Conservation (phyloP, 2,113 vertebrate species). For the Pandion haliaetus region DNA sequence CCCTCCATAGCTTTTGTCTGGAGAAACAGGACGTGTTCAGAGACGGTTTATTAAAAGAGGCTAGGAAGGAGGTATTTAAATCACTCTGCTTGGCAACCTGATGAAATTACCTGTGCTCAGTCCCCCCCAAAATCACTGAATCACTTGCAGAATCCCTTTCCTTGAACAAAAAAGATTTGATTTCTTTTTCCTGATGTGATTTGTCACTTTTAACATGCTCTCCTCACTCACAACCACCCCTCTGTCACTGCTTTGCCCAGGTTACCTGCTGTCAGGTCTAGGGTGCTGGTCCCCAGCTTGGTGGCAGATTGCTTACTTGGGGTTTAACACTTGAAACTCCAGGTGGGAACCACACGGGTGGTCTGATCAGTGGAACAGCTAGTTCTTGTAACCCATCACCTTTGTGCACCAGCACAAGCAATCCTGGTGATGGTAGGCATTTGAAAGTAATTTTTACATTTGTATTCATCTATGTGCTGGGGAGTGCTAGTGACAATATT, state of each 20-base stretch:
- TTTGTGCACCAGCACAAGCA: not conserved
- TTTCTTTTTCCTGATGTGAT: not conserved
- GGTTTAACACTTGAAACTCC: not conserved
- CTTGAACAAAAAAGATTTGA: fast-evolving
- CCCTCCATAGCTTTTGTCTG: not conserved
- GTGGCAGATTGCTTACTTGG: not conserved
- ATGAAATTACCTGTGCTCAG: not conserved
- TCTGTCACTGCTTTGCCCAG: no score
- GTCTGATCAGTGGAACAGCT: fast-evolving
- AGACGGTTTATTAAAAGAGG: not conserved
- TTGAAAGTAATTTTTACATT: not conserved
- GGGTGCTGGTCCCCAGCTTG: not conserved
- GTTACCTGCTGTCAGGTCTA: not conserved
- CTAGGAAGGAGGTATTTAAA: not conserved
- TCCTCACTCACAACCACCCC: fast-evolving
- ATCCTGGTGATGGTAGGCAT: not conserved
- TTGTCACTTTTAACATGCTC: not conserved
- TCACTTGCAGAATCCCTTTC: not conserved
- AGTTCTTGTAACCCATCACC: fast-evolving
- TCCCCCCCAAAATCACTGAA: not conserved
- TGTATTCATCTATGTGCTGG: not conserved
- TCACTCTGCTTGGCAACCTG: not conserved
- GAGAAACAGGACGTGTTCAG: not conserved
- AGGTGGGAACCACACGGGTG: fast-evolving
- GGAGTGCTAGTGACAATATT: not conserved